Percentiles rank a stretch among this genome's conserved stretches.
phyloP scores from a whole-genome alignment of 2,797 vertebrate genomes.

The Myotis daubentonii region DNA sequence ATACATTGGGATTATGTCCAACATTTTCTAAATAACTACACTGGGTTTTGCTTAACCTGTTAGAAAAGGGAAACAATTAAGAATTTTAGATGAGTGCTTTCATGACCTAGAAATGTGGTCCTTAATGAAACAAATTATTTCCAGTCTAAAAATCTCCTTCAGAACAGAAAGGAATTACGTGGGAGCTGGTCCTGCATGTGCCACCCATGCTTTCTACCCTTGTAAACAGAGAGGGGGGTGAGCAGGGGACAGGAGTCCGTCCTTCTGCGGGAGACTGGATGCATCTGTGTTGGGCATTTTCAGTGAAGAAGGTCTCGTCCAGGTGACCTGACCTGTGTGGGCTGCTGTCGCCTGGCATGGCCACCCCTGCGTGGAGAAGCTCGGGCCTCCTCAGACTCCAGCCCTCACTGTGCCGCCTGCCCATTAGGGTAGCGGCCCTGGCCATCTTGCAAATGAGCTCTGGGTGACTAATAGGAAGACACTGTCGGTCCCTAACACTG shows the following conservation, averaged over 20 bases:
- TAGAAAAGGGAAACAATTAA: not conserved
- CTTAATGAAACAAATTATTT: not conserved
- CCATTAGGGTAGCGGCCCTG: not conserved
- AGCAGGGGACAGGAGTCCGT: not conserved
- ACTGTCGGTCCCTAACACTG: not conserved
- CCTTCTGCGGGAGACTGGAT: accelerated
- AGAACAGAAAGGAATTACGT: not conserved
- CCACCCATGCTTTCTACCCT: not conserved
- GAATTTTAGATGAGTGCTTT: not conserved
- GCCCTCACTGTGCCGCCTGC: accelerated
- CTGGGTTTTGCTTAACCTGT: not conserved
- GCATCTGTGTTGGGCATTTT: not conserved
- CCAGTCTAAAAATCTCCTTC: not conserved
- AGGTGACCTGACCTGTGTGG: not conserved
- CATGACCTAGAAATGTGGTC: not conserved
- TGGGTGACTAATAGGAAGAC: not conserved
- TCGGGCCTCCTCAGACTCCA: not conserved
- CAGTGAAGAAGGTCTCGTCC: not conserved
- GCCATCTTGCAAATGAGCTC: not conserved
- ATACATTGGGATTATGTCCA: not conserved
- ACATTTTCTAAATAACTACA: not conserved
- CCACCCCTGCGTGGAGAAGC: no score
- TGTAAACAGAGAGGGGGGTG: not conserved
- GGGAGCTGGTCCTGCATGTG: no score
- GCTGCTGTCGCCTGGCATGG: accelerated